phyloP scores from a whole-genome alignment of 2,888 invertebrate genomes.

The Hetaerina titia region DNA sequence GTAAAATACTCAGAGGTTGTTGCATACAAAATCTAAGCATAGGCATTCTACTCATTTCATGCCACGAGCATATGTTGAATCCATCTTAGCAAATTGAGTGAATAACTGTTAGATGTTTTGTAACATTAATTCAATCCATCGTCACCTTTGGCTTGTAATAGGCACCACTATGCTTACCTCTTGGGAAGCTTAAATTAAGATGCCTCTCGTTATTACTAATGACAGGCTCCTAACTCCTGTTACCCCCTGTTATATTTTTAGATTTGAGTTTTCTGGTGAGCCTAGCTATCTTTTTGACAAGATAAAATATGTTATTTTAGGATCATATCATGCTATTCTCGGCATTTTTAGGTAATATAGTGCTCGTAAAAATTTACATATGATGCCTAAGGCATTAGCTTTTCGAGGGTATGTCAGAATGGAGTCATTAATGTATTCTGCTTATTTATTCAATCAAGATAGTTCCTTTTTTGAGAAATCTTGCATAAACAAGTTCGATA shows the following conservation, averaged over 20 bases:
- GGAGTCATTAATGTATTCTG: conserved; percentile 27
- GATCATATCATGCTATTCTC: neutral
- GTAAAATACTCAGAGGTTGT: too few relatives aligned
- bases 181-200: neutral
- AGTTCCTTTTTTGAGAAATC: neutral
- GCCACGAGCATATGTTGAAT: too few relatives aligned
- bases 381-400: neutral
- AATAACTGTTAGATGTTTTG: too few relatives aligned
- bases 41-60: too few relatives aligned
- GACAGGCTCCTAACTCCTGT: neutral
- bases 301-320: neutral
- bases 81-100: too few relatives aligned
- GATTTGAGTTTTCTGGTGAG: neutral
- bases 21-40: too few relatives aligned
- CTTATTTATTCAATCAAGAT: conserved; percentile 39
- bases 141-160: neutral
- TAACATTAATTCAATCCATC: too few relatives aligned
- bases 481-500: neutral
- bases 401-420: neutral
- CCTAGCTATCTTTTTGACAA: neutral
- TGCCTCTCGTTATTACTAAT: neutral
- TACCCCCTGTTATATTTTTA: neutral
- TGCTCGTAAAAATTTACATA: neutral
- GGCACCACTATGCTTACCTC: neutral
- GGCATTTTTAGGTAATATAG: neutral